These are phyloP conservation scores for Apeira syringaria DNA, from an alignment of 2,888 invertebrate genomes.

Conservation along the genomic window DNA sequence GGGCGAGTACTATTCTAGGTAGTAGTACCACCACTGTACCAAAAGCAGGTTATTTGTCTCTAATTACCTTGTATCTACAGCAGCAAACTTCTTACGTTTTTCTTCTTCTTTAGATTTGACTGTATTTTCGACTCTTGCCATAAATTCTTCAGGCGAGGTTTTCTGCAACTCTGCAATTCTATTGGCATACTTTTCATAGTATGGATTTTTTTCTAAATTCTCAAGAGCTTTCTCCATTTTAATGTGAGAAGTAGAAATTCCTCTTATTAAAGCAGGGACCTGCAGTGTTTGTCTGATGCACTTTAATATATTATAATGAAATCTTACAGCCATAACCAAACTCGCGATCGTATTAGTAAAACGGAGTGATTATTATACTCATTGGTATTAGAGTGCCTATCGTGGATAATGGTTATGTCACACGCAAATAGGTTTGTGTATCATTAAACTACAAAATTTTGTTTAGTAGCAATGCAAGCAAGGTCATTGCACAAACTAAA, in stretches of 20 bases:
- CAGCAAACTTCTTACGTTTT: slow-evolving; percentile 57
- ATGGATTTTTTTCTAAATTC: slow-evolving; percentile 87
- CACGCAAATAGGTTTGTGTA: no score
- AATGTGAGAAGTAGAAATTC: slow-evolving; percentile 60
- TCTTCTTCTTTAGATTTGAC: slow-evolving; percentile 59
- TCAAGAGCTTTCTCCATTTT: slow-evolving; percentile 78
- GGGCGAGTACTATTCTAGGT: no score
- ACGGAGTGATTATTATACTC: neutral
- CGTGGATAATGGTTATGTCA: no score
- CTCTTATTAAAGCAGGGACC: slow-evolving; percentile 25
- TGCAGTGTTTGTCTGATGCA: slow-evolving; percentile 1
- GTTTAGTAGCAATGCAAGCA: no score
- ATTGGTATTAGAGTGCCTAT: no score
- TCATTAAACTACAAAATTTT: no score
- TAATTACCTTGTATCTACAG: slow-evolving; percentile 63
- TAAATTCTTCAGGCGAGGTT: slow-evolving; percentile 90
- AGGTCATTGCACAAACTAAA: no score
- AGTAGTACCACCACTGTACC: no score
- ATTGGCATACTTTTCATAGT: slow-evolving; percentile 90
- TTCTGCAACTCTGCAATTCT: slow-evolving; percentile 90
- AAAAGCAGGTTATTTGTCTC: no score
- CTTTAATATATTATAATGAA: neutral
- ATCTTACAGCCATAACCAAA: slow-evolving; percentile 5
- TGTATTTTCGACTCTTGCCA: slow-evolving; percentile 84
- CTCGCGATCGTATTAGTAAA: neutral